phyloP scores from a whole-genome alignment of 2,797 vertebrate species.

The Tokudaia tokunoshimensis region DNA sequence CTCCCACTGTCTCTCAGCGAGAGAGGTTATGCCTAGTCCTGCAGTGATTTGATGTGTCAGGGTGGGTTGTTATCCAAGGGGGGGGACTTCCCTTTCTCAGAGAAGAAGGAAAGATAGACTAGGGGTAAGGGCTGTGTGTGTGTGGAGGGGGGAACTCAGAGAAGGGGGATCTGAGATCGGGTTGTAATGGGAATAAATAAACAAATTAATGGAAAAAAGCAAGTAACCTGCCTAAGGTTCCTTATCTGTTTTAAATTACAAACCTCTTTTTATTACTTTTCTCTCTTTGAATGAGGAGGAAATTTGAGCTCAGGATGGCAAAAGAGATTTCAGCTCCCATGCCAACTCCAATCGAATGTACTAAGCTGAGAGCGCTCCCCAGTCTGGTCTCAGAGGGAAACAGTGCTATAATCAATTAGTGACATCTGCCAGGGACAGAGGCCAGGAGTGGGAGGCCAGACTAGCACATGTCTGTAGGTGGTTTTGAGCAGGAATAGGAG shows the following conservation, averaged over 20 bases:
- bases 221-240: neutral
- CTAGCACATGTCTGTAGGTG: neutral
- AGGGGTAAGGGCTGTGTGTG: neutral
- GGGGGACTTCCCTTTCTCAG: neutral
- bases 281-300: conserved; percentile 49
- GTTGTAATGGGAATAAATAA: neutral
- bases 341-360: conserved; percentile 22
- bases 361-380: neutral
- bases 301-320: conserved; percentile 57
- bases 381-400: conserved; percentile 48
- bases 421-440: neutral
- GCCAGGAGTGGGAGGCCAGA: neutral
- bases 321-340: conserved; percentile 47
- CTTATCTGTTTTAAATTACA: conserved; percentile 63
- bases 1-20: neutral
- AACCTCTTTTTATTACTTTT: conserved; percentile 55
- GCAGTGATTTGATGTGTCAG: neutral
- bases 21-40: neutral
- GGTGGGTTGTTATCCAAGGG: no score
- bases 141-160: neutral
- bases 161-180: neutral
- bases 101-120: no score
- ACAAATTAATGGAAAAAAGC: neutral
- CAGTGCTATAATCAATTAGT: conserved; percentile 36
- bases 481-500: neutral